Evolutionary conservation across 2,888 invertebrate species (phyloP), one percentile per base, ranked within the genome.

Genomic region (Crocallis elinguaria): DNA sequence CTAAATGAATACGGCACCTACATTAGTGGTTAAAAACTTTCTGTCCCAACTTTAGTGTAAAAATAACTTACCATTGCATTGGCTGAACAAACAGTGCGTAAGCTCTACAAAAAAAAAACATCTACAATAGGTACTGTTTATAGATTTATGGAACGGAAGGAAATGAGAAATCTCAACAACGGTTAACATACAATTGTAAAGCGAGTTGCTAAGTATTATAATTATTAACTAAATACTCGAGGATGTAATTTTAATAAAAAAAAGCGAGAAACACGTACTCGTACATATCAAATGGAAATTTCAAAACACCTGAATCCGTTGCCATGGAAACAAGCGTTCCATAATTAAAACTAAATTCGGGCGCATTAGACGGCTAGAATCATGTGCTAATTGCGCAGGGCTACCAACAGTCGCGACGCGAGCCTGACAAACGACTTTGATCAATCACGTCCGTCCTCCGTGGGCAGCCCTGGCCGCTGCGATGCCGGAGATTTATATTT

Each of bases 361-460:
- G 75, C 70, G 77, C 80, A 87, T 88, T 88, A 88, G 84, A 81
- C 82, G 82, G 70, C 74, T 77, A 82, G 85, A 86, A 86, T 87
- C 85, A 88, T 80, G 85, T 88, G 87, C 83, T 86, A 87, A 88
- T 87, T 82, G 84, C 84, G 69, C 78, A 82, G 82, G 83, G 83
- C 82, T 82, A 78, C 77, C 82, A 76, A 73, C 77, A 75, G 81
- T 82, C 83, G 86, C 85, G 84, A 87, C 83, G 83, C 83, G 88
- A 88, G 88, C 81, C 79, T 88, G 88, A 88, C 88, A 86, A 88
- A 88, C 86, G 86, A 87, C 86, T 87, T 86, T 85, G 88, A 89
- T 89, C 88, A 89, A 89, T 89, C 89, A 89, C 84, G 77, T 65
- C 81, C 79, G 85, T 82, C 82, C 86, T 86, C 77, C 77, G 80